phyloP scores from a whole-genome alignment of 1,140 invertebrate species.

The Phocides pigmalion region DNA sequence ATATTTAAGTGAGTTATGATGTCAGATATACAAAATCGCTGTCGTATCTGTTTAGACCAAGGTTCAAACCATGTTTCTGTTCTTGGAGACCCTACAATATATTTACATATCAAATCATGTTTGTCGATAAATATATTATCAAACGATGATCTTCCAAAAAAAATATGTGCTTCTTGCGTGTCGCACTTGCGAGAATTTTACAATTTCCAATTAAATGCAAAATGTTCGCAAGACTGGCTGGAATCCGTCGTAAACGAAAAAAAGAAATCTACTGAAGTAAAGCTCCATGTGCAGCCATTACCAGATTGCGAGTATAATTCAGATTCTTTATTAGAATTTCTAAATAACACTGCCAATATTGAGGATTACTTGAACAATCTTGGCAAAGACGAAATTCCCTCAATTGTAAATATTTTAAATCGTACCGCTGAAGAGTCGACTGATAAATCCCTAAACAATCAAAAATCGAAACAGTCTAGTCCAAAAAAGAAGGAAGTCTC shows the following conservation, averaged over 20 bases:
- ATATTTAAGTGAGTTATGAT: slow-evolving; percentile 36
- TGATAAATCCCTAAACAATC: slow-evolving; percentile 43
- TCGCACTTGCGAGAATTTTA: slow-evolving; percentile 71
- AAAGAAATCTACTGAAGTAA: slow-evolving; percentile 56
- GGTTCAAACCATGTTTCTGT: slow-evolving; percentile 66
- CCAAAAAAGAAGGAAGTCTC: slow-evolving; percentile 60
- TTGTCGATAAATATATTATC: slow-evolving; percentile 54
- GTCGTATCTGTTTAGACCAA: slow-evolving; percentile 69
- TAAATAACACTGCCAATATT: slow-evolving; percentile 77
- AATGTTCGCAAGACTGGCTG: slow-evolving; percentile 75
- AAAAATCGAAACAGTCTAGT: slow-evolving; percentile 54
- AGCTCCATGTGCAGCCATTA: slow-evolving; percentile 64
- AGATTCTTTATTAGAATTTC: slow-evolving; percentile 73
- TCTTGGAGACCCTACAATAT: slow-evolving; percentile 60
- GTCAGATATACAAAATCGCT: slow-evolving; percentile 63
- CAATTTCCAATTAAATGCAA: slow-evolving; percentile 73
- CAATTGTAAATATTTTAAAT: slow-evolving; percentile 72
- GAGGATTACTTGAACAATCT: slow-evolving; percentile 77
- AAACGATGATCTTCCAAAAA: slow-evolving; percentile 64
- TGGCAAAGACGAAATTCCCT: slow-evolving; percentile 77
- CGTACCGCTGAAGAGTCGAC: slow-evolving; percentile 52
- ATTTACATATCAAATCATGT: slow-evolving; percentile 70
- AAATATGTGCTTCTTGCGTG: slow-evolving; percentile 64
- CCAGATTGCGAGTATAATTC: slow-evolving; percentile 78
- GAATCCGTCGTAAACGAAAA: slow-evolving; percentile 64